These are phyloP conservation scores for Clarias macrocephalus DNA, from an alignment of 2,113 vertebrate species.

Conservation along the genomic window DNA sequence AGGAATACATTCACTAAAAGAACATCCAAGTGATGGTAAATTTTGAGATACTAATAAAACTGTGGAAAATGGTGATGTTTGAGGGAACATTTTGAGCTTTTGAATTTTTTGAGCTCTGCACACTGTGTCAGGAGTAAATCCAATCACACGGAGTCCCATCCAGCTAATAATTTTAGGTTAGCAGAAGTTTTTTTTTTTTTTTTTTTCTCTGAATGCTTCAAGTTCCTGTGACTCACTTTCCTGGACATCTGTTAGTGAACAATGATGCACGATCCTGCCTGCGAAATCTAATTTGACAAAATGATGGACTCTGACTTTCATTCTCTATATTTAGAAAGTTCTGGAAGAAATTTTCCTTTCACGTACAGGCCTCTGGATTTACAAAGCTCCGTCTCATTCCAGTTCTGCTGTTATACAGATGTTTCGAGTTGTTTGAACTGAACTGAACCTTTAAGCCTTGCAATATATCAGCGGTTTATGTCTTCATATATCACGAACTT, in stretches of 20 bases:
- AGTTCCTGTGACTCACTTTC: not conserved
- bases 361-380: constrained; percentile 1
- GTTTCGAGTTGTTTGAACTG: constrained; percentile 6
- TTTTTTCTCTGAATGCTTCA: not conserved
- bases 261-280: not conserved
- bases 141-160: not conserved
- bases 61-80: not conserved
- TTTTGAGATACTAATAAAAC: not conserved
- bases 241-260: not conserved
- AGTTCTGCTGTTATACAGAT: constrained; percentile 21
- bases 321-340: constrained; percentile 34
- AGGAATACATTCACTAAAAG: not conserved
- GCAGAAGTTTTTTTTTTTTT: not conserved
- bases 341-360: constrained; percentile 20
- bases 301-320: constrained; percentile 7
- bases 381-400: constrained; percentile 7
- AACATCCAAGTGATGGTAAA: not conserved
- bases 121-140: not conserved
- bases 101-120: not conserved
- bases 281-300: constrained; percentile 15
- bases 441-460: constrained; percentile 23
- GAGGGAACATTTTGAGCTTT: not conserved
- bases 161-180: not conserved
- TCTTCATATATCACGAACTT: constrained; percentile 16
- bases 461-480: not conserved